Base-by-base conservation (phyloP, 2,888 invertebrate species). In the Pinctada fucata region DNA sequence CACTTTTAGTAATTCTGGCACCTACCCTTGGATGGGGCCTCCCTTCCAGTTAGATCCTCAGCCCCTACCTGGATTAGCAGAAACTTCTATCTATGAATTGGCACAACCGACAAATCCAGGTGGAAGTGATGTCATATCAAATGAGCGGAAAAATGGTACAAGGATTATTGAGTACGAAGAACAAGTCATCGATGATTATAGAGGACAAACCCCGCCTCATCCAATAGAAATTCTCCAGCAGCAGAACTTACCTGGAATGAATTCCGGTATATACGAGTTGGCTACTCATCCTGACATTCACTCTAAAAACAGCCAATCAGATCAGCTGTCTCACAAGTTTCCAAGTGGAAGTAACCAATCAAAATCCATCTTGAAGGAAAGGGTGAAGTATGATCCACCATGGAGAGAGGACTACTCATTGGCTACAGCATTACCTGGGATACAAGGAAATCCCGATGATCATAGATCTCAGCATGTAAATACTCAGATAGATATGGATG, bases 321-420 rank as follows among this genome's bases (percentile, higher is more conserved):
- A 72, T 5, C 47, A 72, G 51, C 16, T 72, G 13, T 72, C 47
- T 72, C 51, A 72, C n/a, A n/a, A n/a, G n/a, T n/a, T n/a, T n/a
- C n/a, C n/a, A 52, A 52, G 16, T 51, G 71, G 47, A 31, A 52
- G 47, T 2, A 50, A 50, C 31, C 47, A 51, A 45, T 8, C 16
- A 4, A 48, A 69, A n/a, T 6, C 48, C 49, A 16, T 3, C 6
- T n/a, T 16, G 69, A 69, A 69, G 49, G 51, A n/a, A 69, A 49
- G 6, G 2, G 4, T n/a, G 49, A 49, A 49, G 2, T 69, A 69
- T 16, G 73, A 64, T 84, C 83, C 10, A 68, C 79, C 58, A 69
- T 76, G 2, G 84, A 83, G 6, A 76, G 79, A 67, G 80, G 82
- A n/a, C 82, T 83, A 51, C 83, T 80, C 64, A n/a, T n/a, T n/a